Evolutionary conservation across 2,113 vertebrate species (phyloP).

Genomic region (Polyodon spathula): DNA sequence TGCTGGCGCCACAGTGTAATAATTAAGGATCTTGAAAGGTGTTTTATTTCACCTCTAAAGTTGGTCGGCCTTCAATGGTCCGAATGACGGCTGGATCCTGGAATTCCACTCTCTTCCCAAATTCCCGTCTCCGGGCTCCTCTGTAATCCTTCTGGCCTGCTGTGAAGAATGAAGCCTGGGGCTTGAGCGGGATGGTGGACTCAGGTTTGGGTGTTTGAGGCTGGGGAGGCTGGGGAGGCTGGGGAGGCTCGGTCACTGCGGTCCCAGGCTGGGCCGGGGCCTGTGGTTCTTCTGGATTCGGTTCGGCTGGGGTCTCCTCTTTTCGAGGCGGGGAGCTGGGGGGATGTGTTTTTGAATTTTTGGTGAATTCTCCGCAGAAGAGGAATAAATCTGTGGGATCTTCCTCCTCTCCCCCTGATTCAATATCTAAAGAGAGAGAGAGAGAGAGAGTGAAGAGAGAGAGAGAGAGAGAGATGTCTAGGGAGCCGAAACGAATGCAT

Average conservation of each 20-base stretch:
- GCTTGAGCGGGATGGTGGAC: slow-evolving; percentile 15
- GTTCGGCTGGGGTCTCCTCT: neutral
- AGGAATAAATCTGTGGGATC: slow-evolving; percentile 24
- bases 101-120: slow-evolving; percentile 44
- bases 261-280: neutral
- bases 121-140: slow-evolving; percentile 23
- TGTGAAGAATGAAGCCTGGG: slow-evolving; percentile 14
- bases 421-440: slow-evolving; percentile 31
- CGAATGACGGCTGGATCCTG: slow-evolving; percentile 76
- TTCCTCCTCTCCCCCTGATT: slow-evolving; percentile 16
- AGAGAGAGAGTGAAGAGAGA: too few relatives aligned
- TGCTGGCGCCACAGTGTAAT: too few relatives aligned
- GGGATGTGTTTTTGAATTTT: neutral
- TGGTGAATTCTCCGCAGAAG: slow-evolving; percentile 14
- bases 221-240: slow-evolving; percentile 6
- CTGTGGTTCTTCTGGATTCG: neutral
- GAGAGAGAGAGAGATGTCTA: neutral
- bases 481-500: too few relatives aligned
- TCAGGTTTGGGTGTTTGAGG: slow-evolving; percentile 25
- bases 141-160: slow-evolving; percentile 18
- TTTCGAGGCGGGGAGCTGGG: too few relatives aligned
- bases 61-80: slow-evolving; percentile 59
- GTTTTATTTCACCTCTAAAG: slow-evolving; percentile 51
- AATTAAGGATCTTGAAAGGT: too few relatives aligned
- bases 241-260: too few relatives aligned